These are phyloP conservation scores for Charina bottae DNA, from an alignment of 2,113 vertebrate genomes.

Conservation along the genomic window DNA sequence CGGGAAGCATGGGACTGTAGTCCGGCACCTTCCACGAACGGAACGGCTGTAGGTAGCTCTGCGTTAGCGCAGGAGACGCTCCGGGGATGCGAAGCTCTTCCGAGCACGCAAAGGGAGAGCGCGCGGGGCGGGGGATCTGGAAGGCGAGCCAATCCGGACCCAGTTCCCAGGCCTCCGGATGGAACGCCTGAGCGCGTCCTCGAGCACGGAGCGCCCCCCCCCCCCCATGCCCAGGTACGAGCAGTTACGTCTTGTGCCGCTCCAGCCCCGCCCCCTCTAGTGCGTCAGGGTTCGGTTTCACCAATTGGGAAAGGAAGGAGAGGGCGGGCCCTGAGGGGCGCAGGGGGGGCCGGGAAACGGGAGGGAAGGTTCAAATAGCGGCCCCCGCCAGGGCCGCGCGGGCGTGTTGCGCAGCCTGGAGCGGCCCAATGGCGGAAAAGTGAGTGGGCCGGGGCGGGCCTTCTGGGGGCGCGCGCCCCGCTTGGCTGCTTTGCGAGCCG, in stretches of 20 bases:
- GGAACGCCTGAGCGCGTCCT: neutral
- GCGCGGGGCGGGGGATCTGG: neutral
- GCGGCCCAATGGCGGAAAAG: neutral
- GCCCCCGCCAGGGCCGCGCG: neutral
- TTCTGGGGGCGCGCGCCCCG: neutral
- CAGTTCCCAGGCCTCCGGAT: neutral
- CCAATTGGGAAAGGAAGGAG: neutral
- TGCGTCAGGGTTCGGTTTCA: neutral
- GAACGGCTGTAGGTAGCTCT: too few species aligned
- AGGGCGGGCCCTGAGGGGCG: neutral
- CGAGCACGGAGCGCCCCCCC: too few species aligned
- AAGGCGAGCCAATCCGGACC: neutral
- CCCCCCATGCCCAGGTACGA: too few species aligned
- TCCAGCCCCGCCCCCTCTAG: neutral
- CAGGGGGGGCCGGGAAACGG: neutral
- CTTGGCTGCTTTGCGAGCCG: too few species aligned
- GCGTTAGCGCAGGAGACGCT: too few species aligned
- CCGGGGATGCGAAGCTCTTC: neutral
- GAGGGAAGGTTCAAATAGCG: neutral
- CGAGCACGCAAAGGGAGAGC: neutral
- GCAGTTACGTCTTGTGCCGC: too few species aligned
- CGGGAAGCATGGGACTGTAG: neutral
- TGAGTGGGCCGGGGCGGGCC: neutral
- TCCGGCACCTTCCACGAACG: neutral
- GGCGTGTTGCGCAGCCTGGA: neutral